phyloP scores from a whole-genome alignment of 30 jellyfish, hydroid and myxozoan genomes.

The Pseudorhiza aurosa region DNA sequence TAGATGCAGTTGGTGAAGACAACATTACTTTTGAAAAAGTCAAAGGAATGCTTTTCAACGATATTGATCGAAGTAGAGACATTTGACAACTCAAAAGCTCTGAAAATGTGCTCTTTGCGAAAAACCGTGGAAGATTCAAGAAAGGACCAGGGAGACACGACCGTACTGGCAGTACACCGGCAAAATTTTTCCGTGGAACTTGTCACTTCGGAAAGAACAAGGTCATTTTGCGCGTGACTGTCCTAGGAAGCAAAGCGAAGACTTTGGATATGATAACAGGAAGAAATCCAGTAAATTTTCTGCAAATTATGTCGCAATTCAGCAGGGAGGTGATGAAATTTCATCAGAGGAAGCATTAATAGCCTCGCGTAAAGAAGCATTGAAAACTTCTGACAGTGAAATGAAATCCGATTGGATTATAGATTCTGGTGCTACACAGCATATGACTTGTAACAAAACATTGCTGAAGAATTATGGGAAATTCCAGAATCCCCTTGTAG shows the following conservation, averaged over 20 bases:
- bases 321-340: constrained; percentile 1
- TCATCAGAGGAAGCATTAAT: constrained; percentile 3
- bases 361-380: constrained; percentile 27
- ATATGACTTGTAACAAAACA: constrained; percentile 28
- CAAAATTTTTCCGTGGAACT: constrained; percentile 15
- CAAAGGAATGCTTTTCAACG: constrained; percentile 42
- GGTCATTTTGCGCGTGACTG: constrained; percentile 63
- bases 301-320: constrained; percentile 14
- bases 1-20: constrained; percentile 40
- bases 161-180: constrained; percentile 10
- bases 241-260: constrained; percentile 32
- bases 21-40: constrained; percentile 22
- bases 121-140: not conserved
- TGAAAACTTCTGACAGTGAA: constrained; percentile 10
- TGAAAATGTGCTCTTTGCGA: constrained; percentile 2
- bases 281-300: constrained; percentile 18
- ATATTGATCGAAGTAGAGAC: constrained; percentile 15
- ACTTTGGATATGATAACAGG: not conserved
- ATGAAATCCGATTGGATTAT: constrained; percentile 33
- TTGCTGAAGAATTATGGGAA: constrained; percentile 21
- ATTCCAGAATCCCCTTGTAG: constrained; percentile 2
- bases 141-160: not conserved
- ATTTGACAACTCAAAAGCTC: not conserved
- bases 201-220: constrained; percentile 42
- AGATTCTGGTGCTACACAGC: constrained; percentile 67